Percentiles rank a stretch among this genome's conserved stretches.
phyloP scores from a whole-genome alignment of 2,797 vertebrate genomes.

The Fringilla coelebs region DNA sequence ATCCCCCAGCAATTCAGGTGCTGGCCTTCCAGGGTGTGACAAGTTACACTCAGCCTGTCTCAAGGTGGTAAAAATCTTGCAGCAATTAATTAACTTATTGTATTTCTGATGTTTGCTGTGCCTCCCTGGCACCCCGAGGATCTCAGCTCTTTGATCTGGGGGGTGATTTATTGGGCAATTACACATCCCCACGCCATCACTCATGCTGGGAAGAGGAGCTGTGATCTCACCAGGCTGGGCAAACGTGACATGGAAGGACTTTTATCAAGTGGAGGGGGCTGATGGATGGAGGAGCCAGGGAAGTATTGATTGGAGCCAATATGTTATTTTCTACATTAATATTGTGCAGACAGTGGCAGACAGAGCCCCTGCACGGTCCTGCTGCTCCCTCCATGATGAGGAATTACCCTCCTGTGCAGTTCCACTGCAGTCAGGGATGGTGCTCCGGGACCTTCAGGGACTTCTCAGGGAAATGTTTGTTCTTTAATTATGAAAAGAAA shows the following conservation, averaged over 20 bases:
- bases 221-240: constrained; percentile 57
- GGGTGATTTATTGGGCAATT: constrained; percentile 61
- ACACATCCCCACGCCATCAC: constrained; percentile 3
- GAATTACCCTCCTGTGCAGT: constrained; percentile 13
- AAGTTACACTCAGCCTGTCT: not conserved
- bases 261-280: constrained; percentile 55
- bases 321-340: constrained; percentile 64
- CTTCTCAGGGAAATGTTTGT: not conserved
- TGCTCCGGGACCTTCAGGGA: not conserved
- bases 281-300: constrained; percentile 56
- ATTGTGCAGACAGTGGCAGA: constrained; percentile 48
- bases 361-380: constrained; percentile 1
- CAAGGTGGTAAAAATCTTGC: constrained; percentile 3
- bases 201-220: constrained; percentile 46
- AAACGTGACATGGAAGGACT: constrained; percentile 40
- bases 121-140: constrained; percentile 24
- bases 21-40: not conserved
- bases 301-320: constrained; percentile 71
- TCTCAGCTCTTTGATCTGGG: constrained; percentile 32
- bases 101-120: constrained; percentile 31
- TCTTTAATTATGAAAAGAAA: not conserved
- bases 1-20: not conserved
- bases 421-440: constrained; percentile 9
- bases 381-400: not conserved
- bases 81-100: constrained; percentile 43